These are phyloP conservation scores for Planococcus citri DNA, from an alignment of 1,140 invertebrate genomes.

Conservation along the genomic window DNA sequence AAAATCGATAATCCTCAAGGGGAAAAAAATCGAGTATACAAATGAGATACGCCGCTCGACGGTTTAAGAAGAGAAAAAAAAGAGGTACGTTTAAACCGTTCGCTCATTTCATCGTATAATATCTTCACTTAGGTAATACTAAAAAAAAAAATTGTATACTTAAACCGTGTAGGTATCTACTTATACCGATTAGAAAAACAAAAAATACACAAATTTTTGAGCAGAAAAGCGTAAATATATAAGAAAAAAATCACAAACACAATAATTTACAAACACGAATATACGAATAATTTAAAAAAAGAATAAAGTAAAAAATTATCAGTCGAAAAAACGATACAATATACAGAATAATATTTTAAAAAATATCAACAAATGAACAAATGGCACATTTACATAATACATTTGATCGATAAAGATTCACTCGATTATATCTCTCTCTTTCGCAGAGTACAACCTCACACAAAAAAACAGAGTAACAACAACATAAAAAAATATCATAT, in stretches of 20 bases:
- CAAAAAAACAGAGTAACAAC: not conserved
- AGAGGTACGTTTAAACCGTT: not conserved
- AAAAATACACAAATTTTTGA: conserved; percentile 15
- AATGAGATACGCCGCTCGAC: not conserved
- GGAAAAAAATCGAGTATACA: not conserved
- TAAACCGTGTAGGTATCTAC: not conserved
- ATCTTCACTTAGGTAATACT: too few relatives aligned
- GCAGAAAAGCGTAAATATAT: conserved; percentile 15
- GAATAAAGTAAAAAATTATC: not conserved
- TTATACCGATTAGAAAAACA: conserved; percentile 1
- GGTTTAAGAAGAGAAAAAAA: too few relatives aligned
- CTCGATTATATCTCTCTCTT: not conserved
- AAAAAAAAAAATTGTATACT: conserved; percentile 5
- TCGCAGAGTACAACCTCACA: not conserved
- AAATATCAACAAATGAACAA: conserved; percentile 3
- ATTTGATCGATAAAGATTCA: not conserved
- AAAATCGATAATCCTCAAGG: too few relatives aligned
- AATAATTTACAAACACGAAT: conserved; percentile 8
- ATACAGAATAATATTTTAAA: not conserved
- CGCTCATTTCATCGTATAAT: not conserved
- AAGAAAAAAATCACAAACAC: conserved; percentile 11
- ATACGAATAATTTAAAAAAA: not conserved
- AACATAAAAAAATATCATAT: not conserved
- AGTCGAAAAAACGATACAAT: conserved; percentile 1
- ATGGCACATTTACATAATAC: conserved; percentile 14